Evolutionary conservation across 1,140 invertebrate genomes (phyloP), one percentile per base, ranked within the genome.

Genomic region (Drosophila subobscura): DNA sequence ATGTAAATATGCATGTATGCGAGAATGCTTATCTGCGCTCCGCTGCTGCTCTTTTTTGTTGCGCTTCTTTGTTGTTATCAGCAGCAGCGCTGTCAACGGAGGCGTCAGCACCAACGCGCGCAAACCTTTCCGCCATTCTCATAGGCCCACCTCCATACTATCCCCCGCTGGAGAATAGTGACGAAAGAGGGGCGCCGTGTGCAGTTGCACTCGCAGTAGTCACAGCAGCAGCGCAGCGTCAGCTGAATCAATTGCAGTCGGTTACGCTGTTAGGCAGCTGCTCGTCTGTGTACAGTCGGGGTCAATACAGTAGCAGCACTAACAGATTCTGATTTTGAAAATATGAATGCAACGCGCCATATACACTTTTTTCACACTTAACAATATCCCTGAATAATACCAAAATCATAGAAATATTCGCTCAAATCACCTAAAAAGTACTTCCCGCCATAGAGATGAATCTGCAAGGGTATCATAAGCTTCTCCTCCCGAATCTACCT

Each of bases 11-110:
- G 64, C 57, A 22, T 68, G n/a, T 67, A 40, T 63, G 22, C 66
- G 55, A 23, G 37, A 29, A 37, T 14, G 54, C 73, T 84, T 85
- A 85, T 85, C 80, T 86, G 70, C 72, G 77, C 67, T 63, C 58
- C 76, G 60, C 59, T 73, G 72, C 33, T 37, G 33, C 10, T 37
- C 33, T 37, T 67, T 65, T 84, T 79, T 52, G 56, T 59, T 79
- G 79, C 60, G 76, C 66, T 74, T 61, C 58, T 78, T 79, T 47
- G 53, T 65, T 70, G 58, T 80, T 86, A 73, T 86, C 71, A 85
- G 67, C 68, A 40, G 47, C 46, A 14, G 20, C 46, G 41, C 27
- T 33, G 61, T 8, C 59, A 63, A 40, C 33, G 52, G 27, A 42
- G 16, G 27, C 22, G 14, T 46, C 12, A 44, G 40, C 14, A 10